phyloP scores from a whole-genome alignment of 2,888 invertebrate species.

The Dryobota labecula region DNA sequence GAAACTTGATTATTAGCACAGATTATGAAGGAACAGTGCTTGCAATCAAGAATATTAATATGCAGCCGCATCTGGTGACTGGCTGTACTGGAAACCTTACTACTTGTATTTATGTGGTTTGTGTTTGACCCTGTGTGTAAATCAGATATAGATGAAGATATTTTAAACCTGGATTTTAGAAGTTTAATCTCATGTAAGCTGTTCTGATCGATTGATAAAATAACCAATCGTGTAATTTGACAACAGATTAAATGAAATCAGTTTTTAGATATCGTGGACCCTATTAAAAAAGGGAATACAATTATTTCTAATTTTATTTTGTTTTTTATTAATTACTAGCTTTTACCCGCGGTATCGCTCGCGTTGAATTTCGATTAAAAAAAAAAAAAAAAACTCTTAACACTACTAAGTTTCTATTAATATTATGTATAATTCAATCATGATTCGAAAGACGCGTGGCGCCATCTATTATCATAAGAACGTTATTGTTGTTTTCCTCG shows the following conservation, averaged over 20 bases:
- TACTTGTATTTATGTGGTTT: not conserved
- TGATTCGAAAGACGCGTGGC: no score
- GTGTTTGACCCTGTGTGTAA: no score
- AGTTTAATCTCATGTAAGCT: no score
- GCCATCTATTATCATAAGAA: no score
- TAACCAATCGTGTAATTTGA: not conserved
- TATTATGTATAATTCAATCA: no score
- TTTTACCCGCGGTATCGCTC: no score
- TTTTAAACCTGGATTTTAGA: not conserved
- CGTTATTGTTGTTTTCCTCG: no score
- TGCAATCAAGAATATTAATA: conserved; percentile 21
- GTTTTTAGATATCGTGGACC: not conserved
- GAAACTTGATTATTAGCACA: conserved; percentile 1
- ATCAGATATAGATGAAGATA: not conserved
- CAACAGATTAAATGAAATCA: not conserved
- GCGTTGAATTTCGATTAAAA: no score
- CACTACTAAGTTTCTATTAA: no score
- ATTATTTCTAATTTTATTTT: not conserved
- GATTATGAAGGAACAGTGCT: not conserved
- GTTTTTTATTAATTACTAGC: no score
- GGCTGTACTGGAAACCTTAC: not conserved
- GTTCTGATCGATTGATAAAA: no score
- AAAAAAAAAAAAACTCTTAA: no score
- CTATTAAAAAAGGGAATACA: not conserved
- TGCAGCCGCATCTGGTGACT: conserved; percentile 15